A percentile compares a stretch with the other conserved stretches of the same genome.
Evolutionary conservation across 2,797 vertebrate genomes (phyloP).

Genomic region (Silurus lanzhouensis): DNA sequence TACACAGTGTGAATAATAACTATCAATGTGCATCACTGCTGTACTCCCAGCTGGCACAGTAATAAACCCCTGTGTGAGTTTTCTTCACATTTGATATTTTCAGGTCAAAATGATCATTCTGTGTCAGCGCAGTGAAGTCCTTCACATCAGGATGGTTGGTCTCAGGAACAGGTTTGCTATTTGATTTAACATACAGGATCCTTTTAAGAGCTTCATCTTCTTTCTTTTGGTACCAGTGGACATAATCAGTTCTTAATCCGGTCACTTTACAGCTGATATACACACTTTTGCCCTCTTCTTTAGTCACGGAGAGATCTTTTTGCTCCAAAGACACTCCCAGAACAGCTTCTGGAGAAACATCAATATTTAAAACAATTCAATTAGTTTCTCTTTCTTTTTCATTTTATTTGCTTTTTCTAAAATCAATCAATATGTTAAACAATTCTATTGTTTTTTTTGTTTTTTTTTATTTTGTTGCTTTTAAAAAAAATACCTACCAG

Average conservation of each 20-base stretch:
- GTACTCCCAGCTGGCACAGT: slow-evolving; percentile 50
- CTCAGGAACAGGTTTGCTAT: background rate
- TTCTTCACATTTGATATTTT: slow-evolving; percentile 30
- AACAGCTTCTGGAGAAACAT: background rate
- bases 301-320: background rate
- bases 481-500: background rate
- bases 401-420: background rate
- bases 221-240: slow-evolving; percentile 16
- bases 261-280: background rate
- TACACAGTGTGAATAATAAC: background rate
- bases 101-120: slow-evolving; percentile 9
- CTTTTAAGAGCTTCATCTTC: slow-evolving; percentile 18
- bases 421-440: background rate
- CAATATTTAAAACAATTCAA: background rate
- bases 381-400: background rate
- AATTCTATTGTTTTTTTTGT: background rate
- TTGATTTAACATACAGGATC: slow-evolving; percentile 28
- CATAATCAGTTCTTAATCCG: background rate
- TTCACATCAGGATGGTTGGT: background rate
- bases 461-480: background rate
- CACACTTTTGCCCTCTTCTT: background rate
- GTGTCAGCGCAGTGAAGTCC: background rate
- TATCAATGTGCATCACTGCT: slow-evolving; percentile 9
- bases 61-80: slow-evolving; percentile 42
- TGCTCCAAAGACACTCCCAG: background rate